Base-by-base conservation (phyloP, 2,888 invertebrate genomes). In the Catocala nupta region DNA sequence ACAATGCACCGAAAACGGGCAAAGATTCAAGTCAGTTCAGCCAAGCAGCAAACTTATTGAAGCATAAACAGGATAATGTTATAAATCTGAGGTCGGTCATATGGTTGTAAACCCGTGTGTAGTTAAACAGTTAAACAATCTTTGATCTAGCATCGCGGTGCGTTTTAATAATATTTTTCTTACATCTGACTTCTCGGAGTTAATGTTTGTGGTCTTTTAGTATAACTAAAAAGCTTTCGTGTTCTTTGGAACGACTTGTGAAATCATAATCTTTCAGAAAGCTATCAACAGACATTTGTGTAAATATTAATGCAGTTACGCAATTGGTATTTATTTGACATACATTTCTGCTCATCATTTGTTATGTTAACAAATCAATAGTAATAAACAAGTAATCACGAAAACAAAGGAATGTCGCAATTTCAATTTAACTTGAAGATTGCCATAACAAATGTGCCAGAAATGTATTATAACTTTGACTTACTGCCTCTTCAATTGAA, bases 51-150 rank as follows among this genome's bases (percentile, higher is more conserved):
- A 86, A 88, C 75, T 86, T 85, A 84, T 84, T 84, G 83, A 81
- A 83, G 84, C 83, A 83, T 85, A 85, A 85, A 88, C 85, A 85
- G 87, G 81, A 87, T 84, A 84, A 81, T 86, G 84, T 80, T 78
- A 83, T 87, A 85, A 85, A 87, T 84, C 84, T 82, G 75, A 82
- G 81, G 78, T 82, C 69, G 81, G 78, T 85, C 81, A 80, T 83
- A 83, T 82, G 81, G 77, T 65, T 64, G 63, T 78, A 65, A 74
- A 77, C 63, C 73, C 65, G 71, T 77, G 63, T 73, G 75, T 74
- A 79, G 73, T 75, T 70, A 78, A 78, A 75, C 71, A 77, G 73
- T 75, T 68, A 79, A 79, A 78, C 71, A 71, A 75, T 65, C 81
- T 83, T 82, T 82, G 82, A 84, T 81, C 77, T 82, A 71, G 55